These are phyloP conservation scores for Neolamprologus kungweensis DNA, from an alignment of 2,113 vertebrate species.

Conservation along the genomic window DNA sequence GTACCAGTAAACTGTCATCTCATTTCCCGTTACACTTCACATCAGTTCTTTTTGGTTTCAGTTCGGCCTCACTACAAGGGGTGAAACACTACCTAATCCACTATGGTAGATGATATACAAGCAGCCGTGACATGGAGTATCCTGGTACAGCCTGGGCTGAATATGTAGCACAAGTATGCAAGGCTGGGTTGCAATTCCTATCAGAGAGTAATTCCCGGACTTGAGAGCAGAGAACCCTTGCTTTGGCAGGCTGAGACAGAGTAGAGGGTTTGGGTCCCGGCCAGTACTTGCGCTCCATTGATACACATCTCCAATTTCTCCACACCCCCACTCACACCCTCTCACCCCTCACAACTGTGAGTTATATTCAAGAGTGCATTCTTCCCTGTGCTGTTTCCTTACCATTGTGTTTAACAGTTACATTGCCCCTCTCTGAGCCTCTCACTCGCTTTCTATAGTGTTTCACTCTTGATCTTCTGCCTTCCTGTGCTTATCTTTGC, in stretches of 20 bases:
- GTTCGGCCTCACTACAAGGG: neutral
- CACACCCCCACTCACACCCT: conserved; percentile 1
- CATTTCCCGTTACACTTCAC: conserved; percentile 23
- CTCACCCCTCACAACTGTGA: neutral
- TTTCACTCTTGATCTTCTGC: neutral
- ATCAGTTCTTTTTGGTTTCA: conserved; percentile 35
- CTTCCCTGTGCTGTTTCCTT: conserved; percentile 10
- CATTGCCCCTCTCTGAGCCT: neutral
- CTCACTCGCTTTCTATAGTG: neutral
- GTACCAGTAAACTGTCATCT: conserved; percentile 46
- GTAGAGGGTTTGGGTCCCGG: conserved; percentile 20
- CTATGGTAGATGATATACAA: conserved; percentile 14
- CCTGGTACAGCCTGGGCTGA: conserved; percentile 9
- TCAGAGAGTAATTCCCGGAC: conserved; percentile 32
- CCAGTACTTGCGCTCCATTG: conserved; percentile 41
- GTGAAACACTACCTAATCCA: conserved; percentile 4
- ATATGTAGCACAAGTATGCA: conserved; percentile 1
- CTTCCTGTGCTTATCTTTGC: conserved; percentile 11
- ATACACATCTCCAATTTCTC: conserved; percentile 49
- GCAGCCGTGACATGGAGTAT: conserved; percentile 1
- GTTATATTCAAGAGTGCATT: conserved; percentile 10
- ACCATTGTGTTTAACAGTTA: neutral
- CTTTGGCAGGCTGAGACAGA: conserved; percentile 53
- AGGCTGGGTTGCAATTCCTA: conserved; percentile 15
- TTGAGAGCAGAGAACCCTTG: conserved; percentile 23